Conservation (phyloP, 2,113 vertebrate genomes). For the Corynorhinus townsendii region DNA sequence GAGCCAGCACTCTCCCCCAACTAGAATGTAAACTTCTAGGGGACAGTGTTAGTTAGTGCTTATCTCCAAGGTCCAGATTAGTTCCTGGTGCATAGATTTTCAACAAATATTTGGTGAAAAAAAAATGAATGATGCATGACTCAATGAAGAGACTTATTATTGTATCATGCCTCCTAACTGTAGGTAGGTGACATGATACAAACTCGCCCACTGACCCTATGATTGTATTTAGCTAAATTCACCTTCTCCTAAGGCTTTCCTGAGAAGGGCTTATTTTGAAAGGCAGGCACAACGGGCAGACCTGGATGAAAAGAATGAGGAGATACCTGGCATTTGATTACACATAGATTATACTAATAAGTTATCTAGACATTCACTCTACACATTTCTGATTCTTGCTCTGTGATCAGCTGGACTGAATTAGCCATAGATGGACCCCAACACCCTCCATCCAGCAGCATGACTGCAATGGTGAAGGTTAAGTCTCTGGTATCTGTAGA, state of each 20-base stretch:
- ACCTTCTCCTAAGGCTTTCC: neutral
- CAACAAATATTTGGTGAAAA: neutral
- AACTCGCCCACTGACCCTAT: accelerated
- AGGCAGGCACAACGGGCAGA: neutral
- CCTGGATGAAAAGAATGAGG: neutral
- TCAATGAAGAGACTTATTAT: too few species aligned
- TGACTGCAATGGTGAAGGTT: accelerated
- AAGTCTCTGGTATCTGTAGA: neutral
- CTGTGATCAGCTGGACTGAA: neutral
- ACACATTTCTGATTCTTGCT: neutral
- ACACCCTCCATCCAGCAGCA: accelerated
- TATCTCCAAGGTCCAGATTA: neutral
- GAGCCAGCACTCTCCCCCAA: neutral
- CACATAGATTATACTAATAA: neutral
- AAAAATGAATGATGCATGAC: neutral
- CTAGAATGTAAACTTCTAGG: neutral
- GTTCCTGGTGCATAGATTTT: neutral
- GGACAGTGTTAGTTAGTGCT: neutral
- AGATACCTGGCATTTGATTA: neutral
- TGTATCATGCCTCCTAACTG: too few species aligned
- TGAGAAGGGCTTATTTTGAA: neutral
- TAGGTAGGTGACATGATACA: neutral
- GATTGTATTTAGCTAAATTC: neutral
- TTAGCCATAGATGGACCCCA: neutral
- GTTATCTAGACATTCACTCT: neutral